These are phyloP conservation scores for Myotis yumanensis DNA, from an alignment of 2,113 vertebrate species.

Conservation along the genomic window DNA sequence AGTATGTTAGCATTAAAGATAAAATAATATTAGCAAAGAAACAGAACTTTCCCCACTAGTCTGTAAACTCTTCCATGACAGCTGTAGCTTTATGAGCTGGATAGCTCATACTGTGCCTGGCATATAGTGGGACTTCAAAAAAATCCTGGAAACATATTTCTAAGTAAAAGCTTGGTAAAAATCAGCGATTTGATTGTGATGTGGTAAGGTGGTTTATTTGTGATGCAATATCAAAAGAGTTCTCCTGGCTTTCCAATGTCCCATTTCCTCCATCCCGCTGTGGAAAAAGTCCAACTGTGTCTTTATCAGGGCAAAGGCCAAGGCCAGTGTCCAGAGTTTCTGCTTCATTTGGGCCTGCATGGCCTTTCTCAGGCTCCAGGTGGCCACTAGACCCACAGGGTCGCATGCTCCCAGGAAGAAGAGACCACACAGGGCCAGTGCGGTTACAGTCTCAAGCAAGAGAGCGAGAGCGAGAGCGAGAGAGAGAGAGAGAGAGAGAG, in stretches of 20 bases:
- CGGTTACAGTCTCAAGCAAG: not conserved
- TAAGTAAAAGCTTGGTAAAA: not conserved
- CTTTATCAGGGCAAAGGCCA: not conserved
- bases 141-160: not conserved
- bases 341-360: not conserved
- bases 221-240: not conserved
- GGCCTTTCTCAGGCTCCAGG: not conserved
- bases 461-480: not conserved
- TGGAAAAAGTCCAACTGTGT: not conserved
- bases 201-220: not conserved
- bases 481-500: too few species aligned
- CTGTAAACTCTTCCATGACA: not conserved
- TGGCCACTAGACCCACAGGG: not conserved
- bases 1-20: not conserved
- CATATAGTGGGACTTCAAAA: not conserved
- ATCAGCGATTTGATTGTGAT: not conserved
- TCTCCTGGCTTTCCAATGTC: not conserved
- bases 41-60: not conserved
- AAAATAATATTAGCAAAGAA: slow-evolving; percentile 1
- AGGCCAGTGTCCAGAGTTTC: not conserved
- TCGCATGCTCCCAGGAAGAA: not conserved
- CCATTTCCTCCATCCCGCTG: not conserved
- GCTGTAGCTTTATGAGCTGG: slow-evolving; percentile 15
- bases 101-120: not conserved
- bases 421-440: not conserved